Evolutionary conservation across 2,113 vertebrate genomes (phyloP).

Genomic region (Chascanopsetta lugubris): DNA sequence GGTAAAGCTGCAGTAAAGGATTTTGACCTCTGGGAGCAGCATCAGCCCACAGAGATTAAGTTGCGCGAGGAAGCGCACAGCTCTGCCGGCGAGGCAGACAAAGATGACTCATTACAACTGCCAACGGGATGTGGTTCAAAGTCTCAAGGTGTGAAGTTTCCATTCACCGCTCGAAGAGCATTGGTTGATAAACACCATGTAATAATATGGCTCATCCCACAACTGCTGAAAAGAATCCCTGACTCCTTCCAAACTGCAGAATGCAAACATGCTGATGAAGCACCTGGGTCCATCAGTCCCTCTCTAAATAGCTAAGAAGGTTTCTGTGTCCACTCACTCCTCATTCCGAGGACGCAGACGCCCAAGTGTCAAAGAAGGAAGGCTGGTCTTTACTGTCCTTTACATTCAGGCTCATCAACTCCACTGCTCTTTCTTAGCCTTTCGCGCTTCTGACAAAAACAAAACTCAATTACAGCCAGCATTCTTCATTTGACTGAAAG

Average conservation of each 20-base stretch:
- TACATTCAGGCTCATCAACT: too few relatives aligned
- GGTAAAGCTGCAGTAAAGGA: not conserved
- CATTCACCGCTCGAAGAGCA: constrained; percentile 32
- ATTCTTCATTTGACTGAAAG: too few relatives aligned
- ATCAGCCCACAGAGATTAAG: constrained; percentile 11
- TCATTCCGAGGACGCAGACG: not conserved
- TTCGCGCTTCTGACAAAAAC: too few relatives aligned
- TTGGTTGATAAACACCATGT: not conserved
- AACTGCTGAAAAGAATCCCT: constrained; percentile 13
- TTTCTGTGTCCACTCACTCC: constrained; percentile 18
- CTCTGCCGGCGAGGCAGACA: not conserved
- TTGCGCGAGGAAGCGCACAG: constrained; percentile 22
- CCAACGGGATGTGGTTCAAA: constrained; percentile 64
- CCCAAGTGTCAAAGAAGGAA: constrained; percentile 14
- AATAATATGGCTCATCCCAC: constrained; percentile 15
- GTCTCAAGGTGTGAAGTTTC: constrained; percentile 54
- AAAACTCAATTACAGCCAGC: too few relatives aligned
- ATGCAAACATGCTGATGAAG: constrained; percentile 36
- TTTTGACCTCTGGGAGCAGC: constrained; percentile 13
- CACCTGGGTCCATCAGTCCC: constrained; percentile 3
- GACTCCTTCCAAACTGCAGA: constrained; percentile 17
- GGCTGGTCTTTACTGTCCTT: too few relatives aligned
- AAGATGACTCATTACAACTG: not conserved
- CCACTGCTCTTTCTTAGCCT: too few relatives aligned
- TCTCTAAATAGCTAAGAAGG: constrained; percentile 42